Conservation (phyloP, 2,888 invertebrate genomes). For the Eupithecia centaureata region DNA sequence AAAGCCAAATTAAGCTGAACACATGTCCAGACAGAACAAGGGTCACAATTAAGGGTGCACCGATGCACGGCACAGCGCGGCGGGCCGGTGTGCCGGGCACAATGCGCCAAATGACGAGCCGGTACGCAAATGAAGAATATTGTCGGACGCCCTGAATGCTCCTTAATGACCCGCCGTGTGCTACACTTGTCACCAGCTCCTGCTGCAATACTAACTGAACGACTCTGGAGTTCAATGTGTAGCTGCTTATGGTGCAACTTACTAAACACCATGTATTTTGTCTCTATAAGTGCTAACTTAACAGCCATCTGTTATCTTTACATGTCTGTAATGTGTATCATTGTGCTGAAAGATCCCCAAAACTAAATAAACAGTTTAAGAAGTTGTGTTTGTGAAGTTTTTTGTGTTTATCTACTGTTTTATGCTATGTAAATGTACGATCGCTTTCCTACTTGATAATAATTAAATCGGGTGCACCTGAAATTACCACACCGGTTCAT, state of each 20-base stretch:
- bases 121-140: slow-evolving; percentile 84
- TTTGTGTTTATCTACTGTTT: background rate
- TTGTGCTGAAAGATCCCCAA: too few relatives aligned
- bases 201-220: slow-evolving; percentile 11
- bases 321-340: too few relatives aligned
- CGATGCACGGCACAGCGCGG: slow-evolving; percentile 59
- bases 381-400: too few relatives aligned
- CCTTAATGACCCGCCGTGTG: slow-evolving; percentile 74
- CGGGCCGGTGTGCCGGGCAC: slow-evolving; percentile 61
- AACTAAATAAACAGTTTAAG: too few relatives aligned
- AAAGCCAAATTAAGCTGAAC: slow-evolving; percentile 7
- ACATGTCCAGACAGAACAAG: slow-evolving; percentile 65
- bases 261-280: background rate
- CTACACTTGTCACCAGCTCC: slow-evolving; percentile 56
- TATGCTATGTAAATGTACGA: background rate
- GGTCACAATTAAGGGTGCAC: slow-evolving; percentile 79
- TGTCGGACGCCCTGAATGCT: slow-evolving; percentile 81
- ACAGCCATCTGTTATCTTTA: too few relatives aligned
- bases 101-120: slow-evolving; percentile 81
- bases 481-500: background rate
- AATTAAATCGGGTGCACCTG: background rate
- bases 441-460: background rate
- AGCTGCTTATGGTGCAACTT: background rate
- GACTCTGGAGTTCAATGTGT: background rate
- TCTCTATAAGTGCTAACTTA: too few relatives aligned